These are phyloP conservation scores for Chlorocebus sabaeus DNA, from an alignment of 2,113 vertebrate species.

Conservation along the genomic window DNA sequence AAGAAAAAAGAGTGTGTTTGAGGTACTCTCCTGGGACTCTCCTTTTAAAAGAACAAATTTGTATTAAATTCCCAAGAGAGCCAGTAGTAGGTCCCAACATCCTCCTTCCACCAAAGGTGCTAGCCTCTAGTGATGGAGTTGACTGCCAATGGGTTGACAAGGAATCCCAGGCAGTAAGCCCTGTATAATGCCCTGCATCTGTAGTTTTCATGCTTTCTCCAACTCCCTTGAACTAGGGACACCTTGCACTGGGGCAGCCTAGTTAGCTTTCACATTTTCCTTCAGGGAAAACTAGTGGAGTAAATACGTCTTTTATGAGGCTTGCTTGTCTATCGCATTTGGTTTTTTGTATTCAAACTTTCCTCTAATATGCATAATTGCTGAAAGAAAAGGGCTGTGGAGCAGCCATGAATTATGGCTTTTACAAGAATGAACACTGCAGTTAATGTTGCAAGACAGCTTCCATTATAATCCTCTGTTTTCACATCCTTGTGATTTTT, in stretches of 20 bases:
- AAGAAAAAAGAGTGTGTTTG: neutral
- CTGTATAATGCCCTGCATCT: neutral
- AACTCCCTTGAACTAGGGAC: neutral
- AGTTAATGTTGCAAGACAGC: conserved; percentile 76
- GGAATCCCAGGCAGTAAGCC: neutral
- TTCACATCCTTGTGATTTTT: conserved; percentile 62
- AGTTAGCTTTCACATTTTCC: conserved; percentile 1
- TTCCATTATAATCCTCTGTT: conserved; percentile 67
- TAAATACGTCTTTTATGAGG: conserved; percentile 50
- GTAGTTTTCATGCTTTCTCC: neutral
- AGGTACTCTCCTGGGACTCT: neutral
- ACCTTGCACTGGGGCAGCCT: neutral
- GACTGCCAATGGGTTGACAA: neutral
- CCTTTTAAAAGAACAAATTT: neutral
- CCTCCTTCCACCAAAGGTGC: neutral
- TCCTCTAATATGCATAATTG: conserved; percentile 73
- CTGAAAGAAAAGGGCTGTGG: conserved; percentile 61
- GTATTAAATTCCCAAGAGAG: neutral
- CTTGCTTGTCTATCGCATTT: conserved; percentile 64
- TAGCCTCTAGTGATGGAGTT: neutral
- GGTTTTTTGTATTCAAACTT: conserved; percentile 72
- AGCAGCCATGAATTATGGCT: conserved; percentile 70
- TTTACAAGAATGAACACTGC: conserved; percentile 65
- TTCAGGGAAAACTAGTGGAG: conserved; percentile 6
- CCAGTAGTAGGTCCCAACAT: neutral